A percentile compares a stretch with the other conserved stretches of the same genome.
Conservation (phyloP, 2,797 vertebrate species). For the Sternotherus odoratus region DNA sequence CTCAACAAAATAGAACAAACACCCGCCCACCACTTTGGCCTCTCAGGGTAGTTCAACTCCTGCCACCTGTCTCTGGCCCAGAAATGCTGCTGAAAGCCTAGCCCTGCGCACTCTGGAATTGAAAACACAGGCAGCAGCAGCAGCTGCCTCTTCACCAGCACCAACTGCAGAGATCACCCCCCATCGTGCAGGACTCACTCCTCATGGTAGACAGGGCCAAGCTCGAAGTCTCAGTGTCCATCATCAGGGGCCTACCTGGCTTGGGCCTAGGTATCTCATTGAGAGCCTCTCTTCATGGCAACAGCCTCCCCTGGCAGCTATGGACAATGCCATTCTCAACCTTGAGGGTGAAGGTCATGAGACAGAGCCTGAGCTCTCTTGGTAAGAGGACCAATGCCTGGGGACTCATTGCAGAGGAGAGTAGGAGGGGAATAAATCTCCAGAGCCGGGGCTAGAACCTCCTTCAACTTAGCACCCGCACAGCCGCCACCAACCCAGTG, state of each 20-base stretch:
- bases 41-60: fast-evolving
- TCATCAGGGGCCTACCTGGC: not conserved
- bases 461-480: not conserved
- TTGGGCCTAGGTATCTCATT: not conserved
- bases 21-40: fast-evolving
- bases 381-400: not conserved
- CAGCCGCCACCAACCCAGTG: not conserved
- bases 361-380: not conserved
- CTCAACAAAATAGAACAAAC: fast-evolving
- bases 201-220: not conserved
- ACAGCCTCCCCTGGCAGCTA: not conserved
- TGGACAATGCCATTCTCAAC: not conserved
- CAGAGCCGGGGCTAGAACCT: not conserved
- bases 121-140: not conserved
- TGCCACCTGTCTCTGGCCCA: not conserved
- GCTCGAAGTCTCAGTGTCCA: not conserved
- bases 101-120: fast-evolving
- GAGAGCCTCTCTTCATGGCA: not conserved
- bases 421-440: not conserved
- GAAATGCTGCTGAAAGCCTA: fast-evolving
- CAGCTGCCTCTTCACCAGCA: not conserved
- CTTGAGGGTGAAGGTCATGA: not conserved
- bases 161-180: not conserved
- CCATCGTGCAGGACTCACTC: not conserved
- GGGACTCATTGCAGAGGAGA: not conserved